These are phyloP conservation scores for Aythya baeri DNA, from an alignment of 2,113 vertebrate genomes.

Conservation along the genomic window DNA sequence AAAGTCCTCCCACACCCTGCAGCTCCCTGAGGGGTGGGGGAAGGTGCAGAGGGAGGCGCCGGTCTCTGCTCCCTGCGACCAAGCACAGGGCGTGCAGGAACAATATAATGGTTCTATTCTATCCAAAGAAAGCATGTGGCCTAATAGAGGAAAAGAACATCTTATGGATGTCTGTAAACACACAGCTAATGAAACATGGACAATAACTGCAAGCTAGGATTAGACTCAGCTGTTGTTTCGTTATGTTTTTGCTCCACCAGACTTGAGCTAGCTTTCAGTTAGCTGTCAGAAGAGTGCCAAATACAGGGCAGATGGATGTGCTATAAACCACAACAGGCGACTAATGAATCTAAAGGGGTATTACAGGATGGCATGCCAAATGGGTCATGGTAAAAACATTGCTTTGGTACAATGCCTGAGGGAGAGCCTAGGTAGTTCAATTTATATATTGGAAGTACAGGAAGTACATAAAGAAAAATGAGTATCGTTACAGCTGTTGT, in stretches of 20 bases:
- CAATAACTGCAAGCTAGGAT: neutral
- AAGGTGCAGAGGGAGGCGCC: neutral
- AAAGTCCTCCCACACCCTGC: neutral
- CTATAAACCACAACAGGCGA: neutral
- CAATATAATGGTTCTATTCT: neutral
- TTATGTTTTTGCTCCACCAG: neutral
- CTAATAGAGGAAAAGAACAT: neutral
- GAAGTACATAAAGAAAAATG: neutral
- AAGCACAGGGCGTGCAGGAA: neutral
- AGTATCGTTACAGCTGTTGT: fast-evolving
- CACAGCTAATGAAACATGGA: neutral
- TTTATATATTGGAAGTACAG: neutral
- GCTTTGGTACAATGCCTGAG: neutral
- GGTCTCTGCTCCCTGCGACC: neutral
- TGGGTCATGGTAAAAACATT: neutral
- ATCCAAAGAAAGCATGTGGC: neutral
- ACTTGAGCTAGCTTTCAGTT: neutral
- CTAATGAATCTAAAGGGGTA: neutral
- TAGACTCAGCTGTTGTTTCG: neutral
- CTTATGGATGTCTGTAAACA: neutral
- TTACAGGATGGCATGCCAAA: neutral
- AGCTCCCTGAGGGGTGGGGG: neutral
- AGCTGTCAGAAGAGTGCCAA: fast-evolving
- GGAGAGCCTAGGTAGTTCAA: neutral
- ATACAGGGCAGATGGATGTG: neutral